Evolutionary conservation across 2,888 invertebrate genomes (phyloP).

Genomic region (Tenthredo mesomela): DNA sequence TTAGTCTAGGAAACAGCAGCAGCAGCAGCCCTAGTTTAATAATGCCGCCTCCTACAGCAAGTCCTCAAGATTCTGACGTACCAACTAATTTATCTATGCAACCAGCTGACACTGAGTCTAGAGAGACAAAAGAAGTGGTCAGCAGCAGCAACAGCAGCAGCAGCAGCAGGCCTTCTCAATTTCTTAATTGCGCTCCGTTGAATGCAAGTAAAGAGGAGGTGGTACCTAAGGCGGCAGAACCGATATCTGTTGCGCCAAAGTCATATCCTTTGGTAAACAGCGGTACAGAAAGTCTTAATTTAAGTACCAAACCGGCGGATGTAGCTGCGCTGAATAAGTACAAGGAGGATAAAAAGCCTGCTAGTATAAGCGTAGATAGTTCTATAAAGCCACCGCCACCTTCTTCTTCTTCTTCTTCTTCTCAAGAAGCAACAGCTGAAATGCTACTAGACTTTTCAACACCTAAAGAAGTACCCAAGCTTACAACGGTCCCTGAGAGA

Average conservation of each 20-base stretch:
- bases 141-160: no score
- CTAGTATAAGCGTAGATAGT: conserved; percentile 26
- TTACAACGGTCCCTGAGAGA: conserved; percentile 80
- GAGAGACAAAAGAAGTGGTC: conserved; percentile 66
- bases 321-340: conserved; percentile 73
- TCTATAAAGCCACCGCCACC: conserved; percentile 63
- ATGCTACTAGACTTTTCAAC: conserved; percentile 85
- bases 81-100: conserved; percentile 74
- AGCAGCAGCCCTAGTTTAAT: conserved; percentile 60
- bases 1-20: conserved; percentile 61
- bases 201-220: conserved; percentile 73
- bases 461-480: conserved; percentile 79
- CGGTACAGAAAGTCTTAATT: conserved; percentile 76
- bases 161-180: conserved; percentile 57
- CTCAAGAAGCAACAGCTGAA: conserved; percentile 84
- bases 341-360: conserved; percentile 66
- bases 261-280: conserved; percentile 63
- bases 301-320: conserved; percentile 78
- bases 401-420: no score
- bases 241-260: conserved; percentile 67
- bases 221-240: conserved; percentile 47
- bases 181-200: conserved; percentile 66
- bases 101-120: conserved; percentile 65
- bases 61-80: conserved; percentile 65
- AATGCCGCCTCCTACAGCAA: conserved; percentile 59